Conservation (phyloP, 2,888 invertebrate genomes). For the Camponotus fellah region DNA sequence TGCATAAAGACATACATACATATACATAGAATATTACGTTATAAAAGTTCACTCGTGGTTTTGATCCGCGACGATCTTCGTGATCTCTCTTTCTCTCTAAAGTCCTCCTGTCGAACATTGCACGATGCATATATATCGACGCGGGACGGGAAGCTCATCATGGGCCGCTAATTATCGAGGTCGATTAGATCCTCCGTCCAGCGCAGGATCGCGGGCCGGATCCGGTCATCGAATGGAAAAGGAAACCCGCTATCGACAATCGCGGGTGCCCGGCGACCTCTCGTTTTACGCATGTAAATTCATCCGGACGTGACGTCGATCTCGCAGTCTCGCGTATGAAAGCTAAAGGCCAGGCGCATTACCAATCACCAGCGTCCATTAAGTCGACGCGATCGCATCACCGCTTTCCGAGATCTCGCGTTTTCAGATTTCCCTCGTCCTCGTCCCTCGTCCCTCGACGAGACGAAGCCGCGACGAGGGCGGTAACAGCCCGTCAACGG, state of each 20-base stretch:
- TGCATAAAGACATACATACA: not conserved
- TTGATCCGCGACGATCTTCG: not conserved
- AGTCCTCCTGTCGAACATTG: not conserved
- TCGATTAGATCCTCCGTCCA: constrained; percentile 51
- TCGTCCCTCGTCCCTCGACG: not conserved
- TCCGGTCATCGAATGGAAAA: constrained; percentile 58
- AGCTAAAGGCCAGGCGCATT: constrained; percentile 81
- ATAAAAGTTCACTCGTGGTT: not conserved
- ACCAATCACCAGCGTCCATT: constrained; percentile 82
- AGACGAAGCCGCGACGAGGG: constrained; percentile 31
- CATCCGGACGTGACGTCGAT: constrained; percentile 84
- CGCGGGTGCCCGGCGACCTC: constrained; percentile 66
- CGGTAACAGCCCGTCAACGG: not conserved
- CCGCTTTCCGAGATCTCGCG: constrained; percentile 72
- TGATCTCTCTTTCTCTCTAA: not conserved
- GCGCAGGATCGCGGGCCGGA: constrained; percentile 45
- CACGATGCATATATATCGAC: not conserved
- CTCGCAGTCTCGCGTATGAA: constrained; percentile 68
- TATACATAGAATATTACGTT: not conserved
- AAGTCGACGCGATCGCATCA: constrained; percentile 69
- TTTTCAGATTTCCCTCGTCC: constrained; percentile 73
- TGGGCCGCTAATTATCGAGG: constrained; percentile 47
- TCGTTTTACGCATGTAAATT: constrained; percentile 84
- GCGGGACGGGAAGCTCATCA: constrained; percentile 1
- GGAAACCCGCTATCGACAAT: constrained; percentile 81